Base-by-base conservation (phyloP, 1,140 invertebrate genomes). In the Drosophila baimaii region DNA sequence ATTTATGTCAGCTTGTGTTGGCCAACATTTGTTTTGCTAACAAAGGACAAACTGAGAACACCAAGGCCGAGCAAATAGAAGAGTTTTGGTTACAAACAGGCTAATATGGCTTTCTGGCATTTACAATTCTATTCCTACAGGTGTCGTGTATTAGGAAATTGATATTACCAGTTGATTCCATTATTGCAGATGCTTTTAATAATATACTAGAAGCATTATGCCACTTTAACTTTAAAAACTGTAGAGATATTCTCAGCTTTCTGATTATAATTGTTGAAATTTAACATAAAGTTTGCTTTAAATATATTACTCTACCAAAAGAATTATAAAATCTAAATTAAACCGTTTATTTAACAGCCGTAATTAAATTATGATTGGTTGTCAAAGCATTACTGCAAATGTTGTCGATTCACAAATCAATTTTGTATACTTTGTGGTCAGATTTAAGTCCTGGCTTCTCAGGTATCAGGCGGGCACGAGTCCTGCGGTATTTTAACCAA, bases 1-100 rank as follows among this genome's bases (percentile, higher is more conserved):
- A 88, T 88, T 88, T 88, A 88, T 88, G 84, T 77, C 63, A 63
- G 43, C 61, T 89, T 77, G 77, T 59, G 77, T 80, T 73, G 84
- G 81, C 77, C 79, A 80, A 57, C 84, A 88, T 89, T 88, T 88
- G 80, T 88, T 88, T 88, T 76, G 47, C 59, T 73, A 58, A 61
- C 71, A 47, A 41, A 68, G 49, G 9, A 39, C 71, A 35, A 65
- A n/a, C n/a, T n/a, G n/a, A n/a, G n/a, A n/a, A 37, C 10, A 43
- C 46, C 62, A 55, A 66, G 46, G 57, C 43, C 39, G n/a, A 37
- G 39, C 5, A 68, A 75, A 47, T 61, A 57, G 10, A 51, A 61
- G 64, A 41, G 41, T 56, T 58, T 54, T 64, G 3, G 47, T 27
- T 19, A 21, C 27, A 1, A 64, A 35, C 15, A 23, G 27, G 9